A percentile compares a stretch with the other conserved stretches of the same genome.
phyloP scores from a whole-genome alignment of 2,113 vertebrate species.

The Siniperca chuatsi region DNA sequence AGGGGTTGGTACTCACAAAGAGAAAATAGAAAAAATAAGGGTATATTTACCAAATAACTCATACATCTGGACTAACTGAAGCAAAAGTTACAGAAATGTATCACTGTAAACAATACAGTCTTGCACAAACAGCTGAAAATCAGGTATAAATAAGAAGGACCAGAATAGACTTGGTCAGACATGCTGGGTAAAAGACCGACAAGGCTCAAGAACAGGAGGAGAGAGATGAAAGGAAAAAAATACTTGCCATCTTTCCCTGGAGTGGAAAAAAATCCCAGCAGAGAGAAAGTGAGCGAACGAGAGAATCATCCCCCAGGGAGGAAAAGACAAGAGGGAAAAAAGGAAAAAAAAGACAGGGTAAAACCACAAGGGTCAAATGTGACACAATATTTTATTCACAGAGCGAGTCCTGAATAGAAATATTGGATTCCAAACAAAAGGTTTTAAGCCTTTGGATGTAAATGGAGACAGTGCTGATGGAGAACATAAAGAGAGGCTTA shows the following conservation, averaged over 20 bases:
- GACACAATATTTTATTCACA: constrained; percentile 87
- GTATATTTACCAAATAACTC: constrained; percentile 1
- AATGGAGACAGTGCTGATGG: constrained; percentile 63
- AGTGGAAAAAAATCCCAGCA: constrained; percentile 83
- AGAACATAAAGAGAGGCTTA: constrained; percentile 54
- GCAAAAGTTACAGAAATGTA: neutral
- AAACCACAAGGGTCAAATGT: constrained; percentile 84
- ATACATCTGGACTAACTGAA: constrained; percentile 10
- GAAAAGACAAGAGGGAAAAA: constrained; percentile 70
- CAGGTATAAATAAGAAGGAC: constrained; percentile 13
- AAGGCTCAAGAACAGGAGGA: constrained; percentile 49
- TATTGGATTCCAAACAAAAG: constrained; percentile 78
- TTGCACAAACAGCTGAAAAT: constrained; percentile 27
- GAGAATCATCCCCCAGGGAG: constrained; percentile 70
- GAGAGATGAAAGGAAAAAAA: constrained; percentile 66
- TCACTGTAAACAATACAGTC: neutral
- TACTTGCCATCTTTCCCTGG: constrained; percentile 86
- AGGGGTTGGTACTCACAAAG: neutral
- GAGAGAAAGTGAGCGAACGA: constrained; percentile 70
- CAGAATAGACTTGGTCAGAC: constrained; percentile 37
- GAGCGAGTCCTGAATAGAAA: constrained; percentile 86
- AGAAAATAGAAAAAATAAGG: neutral
- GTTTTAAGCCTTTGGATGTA: constrained; percentile 67
- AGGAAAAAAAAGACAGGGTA: constrained; percentile 76
- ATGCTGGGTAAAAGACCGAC: constrained; percentile 42